Evolutionary conservation across 2,888 invertebrate genomes (phyloP), one percentile per base, ranked within the genome.

Genomic region (Malthinus seriepunctatus): DNA sequence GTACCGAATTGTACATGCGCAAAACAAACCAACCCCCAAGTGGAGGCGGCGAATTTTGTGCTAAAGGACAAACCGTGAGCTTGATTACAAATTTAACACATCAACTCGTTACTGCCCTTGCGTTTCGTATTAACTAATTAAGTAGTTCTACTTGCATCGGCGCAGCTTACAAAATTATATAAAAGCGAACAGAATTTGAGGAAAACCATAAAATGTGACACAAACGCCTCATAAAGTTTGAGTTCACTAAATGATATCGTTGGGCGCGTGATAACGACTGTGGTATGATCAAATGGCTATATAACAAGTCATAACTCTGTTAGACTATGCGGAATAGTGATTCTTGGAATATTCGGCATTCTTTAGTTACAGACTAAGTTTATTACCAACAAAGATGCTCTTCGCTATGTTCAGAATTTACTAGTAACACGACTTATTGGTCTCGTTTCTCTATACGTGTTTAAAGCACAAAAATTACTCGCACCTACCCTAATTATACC

Each of bases 221-320:
- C 67, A 64, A 61, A 62, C 60, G 54, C 56, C 60, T 65, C 64
- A 62, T 66, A 68, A 67, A 66, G 64, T 57, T 63, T 59, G 60
- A 73, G 66, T 69, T 69, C 71, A 60, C 68, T 71, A 71, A 74
- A 74, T 71, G 74, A 68, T 73, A 73, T 73, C 75, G 73, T 74
- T 73, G 73, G 71, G 63, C 66, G 66, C 65, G 65, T 67, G 68
- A 72, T 72, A 75, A 73, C 73, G 73, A 64, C 70, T 62, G 51
- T 60, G 65, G 65, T 66, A 71, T 73, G 75, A 74, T 75, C 73
- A 71, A 74, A 73, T 69, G 73, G 69, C 72, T 71, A 69, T 74
- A 75, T 76, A 77, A 76, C 76, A 75, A 73, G 74, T 74, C 76
- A 77, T 77, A 77, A 76, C 73, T 76, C 71, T 73, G 74, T 72